A percentile compares a stretch with the other conserved stretches of the same genome.
These are phyloP conservation scores for Hydraecia micacea DNA, from an alignment of 2,888 invertebrate genomes.

Conservation along the genomic window DNA sequence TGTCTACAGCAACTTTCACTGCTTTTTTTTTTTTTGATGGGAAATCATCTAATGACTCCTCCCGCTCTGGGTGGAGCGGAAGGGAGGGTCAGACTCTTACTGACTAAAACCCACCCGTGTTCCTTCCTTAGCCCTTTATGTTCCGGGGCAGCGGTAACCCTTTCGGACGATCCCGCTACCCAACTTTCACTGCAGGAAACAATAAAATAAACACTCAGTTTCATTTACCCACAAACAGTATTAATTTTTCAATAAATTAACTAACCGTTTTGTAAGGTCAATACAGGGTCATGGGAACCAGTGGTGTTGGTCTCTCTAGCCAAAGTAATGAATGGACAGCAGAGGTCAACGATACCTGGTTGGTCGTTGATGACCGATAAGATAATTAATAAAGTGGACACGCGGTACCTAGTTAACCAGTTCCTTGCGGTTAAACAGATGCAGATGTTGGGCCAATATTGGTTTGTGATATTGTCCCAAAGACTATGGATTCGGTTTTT, in stretches of 20 bases:
- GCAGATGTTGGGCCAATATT: constrained; percentile 52
- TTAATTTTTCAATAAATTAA: constrained; percentile 66
- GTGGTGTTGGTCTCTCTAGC: constrained; percentile 30
- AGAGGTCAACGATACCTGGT: constrained; percentile 54
- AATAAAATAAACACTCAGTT: constrained; percentile 64
- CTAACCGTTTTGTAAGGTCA: constrained; percentile 63
- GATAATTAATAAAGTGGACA: constrained; percentile 64
- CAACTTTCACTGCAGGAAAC: constrained; percentile 58
- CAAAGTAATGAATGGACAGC: constrained; percentile 45
- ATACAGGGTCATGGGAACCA: constrained; percentile 62
- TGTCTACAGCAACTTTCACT: constrained; percentile 55
- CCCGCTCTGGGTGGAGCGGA: no score
- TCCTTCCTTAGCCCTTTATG: no score
- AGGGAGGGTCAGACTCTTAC: no score
- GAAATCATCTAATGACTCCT: no score
- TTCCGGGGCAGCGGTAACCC: no score
- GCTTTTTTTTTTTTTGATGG: no score
- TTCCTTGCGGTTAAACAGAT: constrained; percentile 44
- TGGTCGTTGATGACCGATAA: constrained; percentile 63
- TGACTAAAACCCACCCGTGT: no score
- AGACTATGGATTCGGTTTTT: neutral
- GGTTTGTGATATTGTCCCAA: constrained; percentile 33
- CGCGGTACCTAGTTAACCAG: constrained; percentile 58
- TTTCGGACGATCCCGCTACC: no score
- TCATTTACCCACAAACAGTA: constrained; percentile 57